These are phyloP conservation scores for Noctua pronuba DNA, from an alignment of 2,888 invertebrate species.

Conservation along the genomic window DNA sequence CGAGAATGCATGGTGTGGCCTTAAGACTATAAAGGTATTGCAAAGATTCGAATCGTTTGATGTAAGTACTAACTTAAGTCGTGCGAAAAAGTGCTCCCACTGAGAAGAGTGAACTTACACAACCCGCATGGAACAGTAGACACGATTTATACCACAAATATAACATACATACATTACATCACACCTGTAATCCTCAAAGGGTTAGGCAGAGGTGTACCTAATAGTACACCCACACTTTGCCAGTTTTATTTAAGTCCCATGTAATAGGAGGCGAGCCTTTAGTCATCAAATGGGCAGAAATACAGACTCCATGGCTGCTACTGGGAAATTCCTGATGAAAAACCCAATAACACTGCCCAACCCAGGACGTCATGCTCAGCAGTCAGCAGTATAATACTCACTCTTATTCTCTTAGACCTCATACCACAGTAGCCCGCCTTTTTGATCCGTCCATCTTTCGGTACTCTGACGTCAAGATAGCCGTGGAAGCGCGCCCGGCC, in stretches of 20 bases:
- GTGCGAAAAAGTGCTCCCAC: background rate
- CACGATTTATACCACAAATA: background rate
- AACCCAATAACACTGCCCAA: background rate
- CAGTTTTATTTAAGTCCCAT: background rate
- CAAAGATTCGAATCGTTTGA: background rate
- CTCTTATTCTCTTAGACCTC: constrained; percentile 92
- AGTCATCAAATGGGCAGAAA: background rate
- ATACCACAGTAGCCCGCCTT: constrained; percentile 96
- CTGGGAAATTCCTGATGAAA: background rate
- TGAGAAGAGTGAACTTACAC: background rate
- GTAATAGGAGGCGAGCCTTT: background rate
- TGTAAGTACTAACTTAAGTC: background rate
- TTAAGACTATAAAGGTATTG: background rate
- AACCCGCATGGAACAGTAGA: background rate
- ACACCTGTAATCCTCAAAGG: background rate
- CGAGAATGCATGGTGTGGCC: background rate
- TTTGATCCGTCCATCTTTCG: constrained; percentile 95
- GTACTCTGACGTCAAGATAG: constrained; percentile 92
- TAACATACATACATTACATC: background rate
- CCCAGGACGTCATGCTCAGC: background rate
- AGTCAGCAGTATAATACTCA: constrained; percentile 76
- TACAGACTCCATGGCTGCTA: background rate
- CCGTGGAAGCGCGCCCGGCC: constrained; percentile 94
- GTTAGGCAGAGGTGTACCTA: background rate
- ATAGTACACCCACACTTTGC: background rate